Evolutionary conservation across 35 echinoderm and acorn worm genomes (phyloP).

Genomic region (Anneissia japonica): DNA sequence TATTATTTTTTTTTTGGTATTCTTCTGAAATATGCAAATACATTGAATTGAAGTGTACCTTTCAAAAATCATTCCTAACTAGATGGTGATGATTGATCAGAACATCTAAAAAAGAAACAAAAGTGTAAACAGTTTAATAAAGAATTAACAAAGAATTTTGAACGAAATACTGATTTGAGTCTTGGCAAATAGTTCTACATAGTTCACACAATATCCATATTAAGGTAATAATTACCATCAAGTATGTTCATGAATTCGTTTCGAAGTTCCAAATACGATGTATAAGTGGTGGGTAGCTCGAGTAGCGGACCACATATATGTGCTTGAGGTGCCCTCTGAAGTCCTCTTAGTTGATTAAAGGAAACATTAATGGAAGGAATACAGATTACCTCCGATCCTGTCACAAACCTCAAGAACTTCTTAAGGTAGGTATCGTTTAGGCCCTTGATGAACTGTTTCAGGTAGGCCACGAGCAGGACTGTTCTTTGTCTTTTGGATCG

Average conservation of each 20-base stretch:
- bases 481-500: background rate
- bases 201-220: too few relatives aligned
- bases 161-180: too few relatives aligned
- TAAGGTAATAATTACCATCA: too few relatives aligned
- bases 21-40: too few relatives aligned
- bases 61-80: too few relatives aligned
- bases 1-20: too few relatives aligned
- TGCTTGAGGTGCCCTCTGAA: background rate
- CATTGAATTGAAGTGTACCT: too few relatives aligned
- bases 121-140: too few relatives aligned
- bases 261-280: background rate
- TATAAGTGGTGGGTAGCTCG: background rate
- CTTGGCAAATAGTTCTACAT: too few relatives aligned
- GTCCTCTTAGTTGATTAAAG: background rate
- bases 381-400: background rate
- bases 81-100: too few relatives aligned
- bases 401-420: constrained; percentile 1
- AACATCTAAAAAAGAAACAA: too few relatives aligned
- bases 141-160: too few relatives aligned
- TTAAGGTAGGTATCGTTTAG: background rate
- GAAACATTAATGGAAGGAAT: background rate
- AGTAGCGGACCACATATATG: background rate
- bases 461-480: background rate
- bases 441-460: constrained; percentile 19
- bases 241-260: constrained; percentile 1